phyloP scores from a whole-genome alignment of 2,888 invertebrate species.

The Eupithecia vulgata region DNA sequence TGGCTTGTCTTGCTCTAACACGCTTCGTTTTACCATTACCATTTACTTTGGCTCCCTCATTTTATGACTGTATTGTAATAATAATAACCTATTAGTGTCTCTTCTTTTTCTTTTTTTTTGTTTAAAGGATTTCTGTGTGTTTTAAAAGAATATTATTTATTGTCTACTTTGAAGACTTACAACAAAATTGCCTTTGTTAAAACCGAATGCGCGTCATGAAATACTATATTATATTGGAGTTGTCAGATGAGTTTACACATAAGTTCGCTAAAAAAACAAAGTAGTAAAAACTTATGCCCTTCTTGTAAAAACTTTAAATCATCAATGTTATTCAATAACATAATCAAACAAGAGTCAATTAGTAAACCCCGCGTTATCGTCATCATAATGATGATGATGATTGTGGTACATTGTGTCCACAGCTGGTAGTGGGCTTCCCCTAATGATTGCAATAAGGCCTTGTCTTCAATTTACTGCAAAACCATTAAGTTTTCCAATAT shows the following conservation, averaged over 20 bases:
- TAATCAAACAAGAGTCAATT: too few species aligned
- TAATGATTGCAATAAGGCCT: background rate
- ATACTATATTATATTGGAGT: too few species aligned
- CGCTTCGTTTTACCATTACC: conserved; percentile 16
- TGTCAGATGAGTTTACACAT: too few species aligned
- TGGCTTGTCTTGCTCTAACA: conserved; percentile 16
- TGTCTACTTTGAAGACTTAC: too few species aligned
- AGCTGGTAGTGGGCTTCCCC: background rate
- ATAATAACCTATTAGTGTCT: background rate
- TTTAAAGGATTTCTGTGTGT: background rate
- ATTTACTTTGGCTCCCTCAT: conserved; percentile 3
- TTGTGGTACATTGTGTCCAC: background rate
- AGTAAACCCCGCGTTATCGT: background rate
- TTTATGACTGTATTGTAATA: background rate
- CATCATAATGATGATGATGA: background rate
- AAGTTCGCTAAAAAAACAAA: too few species aligned
- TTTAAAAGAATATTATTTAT: too few species aligned
- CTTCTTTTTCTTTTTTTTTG: background rate
- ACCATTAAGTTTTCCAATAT: background rate
- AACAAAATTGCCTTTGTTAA: background rate
- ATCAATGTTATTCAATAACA: too few species aligned
- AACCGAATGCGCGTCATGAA: too few species aligned
- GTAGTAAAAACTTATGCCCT: too few species aligned
- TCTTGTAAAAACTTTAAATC: too few species aligned
- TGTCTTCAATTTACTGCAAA: background rate